Evolutionary conservation across 2,797 vertebrate species (phyloP), one percentile per base, ranked within the genome.

Genomic region (Myotis planiceps): DNA sequence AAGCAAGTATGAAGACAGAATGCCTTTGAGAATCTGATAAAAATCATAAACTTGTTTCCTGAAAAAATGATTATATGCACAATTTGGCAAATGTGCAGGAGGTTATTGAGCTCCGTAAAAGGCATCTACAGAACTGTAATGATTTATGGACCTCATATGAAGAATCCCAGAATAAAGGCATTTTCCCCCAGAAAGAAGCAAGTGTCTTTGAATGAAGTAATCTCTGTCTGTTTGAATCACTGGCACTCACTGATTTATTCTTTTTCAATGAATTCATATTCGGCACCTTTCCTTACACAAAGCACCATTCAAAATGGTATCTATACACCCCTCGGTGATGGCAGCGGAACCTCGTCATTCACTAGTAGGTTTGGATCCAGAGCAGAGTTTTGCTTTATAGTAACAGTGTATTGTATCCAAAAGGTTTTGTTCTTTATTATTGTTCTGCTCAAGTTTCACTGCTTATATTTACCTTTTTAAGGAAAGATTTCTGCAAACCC

Each of bases 11-110:
- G 6, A 94, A 32, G 18, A n/a, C 8, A 51, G 45, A 90, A 72
- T 34, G 21, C 13, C 37, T 96, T 85, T 66, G 65, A 92, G 65
- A 96, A 65, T 79, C n/a, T 25, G 51, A 81, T 82, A 75, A 94
- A 92, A 96, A 72, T 55, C 23, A 74, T 89, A 37, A 83, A 63
- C 27, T 86, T 42, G 2, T 47, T 90, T 60, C 45, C n/a, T 78
- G 9, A 25, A 68, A 86, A 84, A 75, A 45, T 25, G 3, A 74
- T 27, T 39, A 69, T 37, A 71, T 32, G 19, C 2, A 72, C 19
- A 68, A 68, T 88, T 42, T 86, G n/a, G 47, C 23, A 72, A 87
- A 66, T 45, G 19, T 89, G 39, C 53, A 68, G 69, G 37, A 76
- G 19, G 3, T 13, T 58, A 80, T 32, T 65, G 19, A 87, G 79